Percentiles rank a stretch among this genome's conserved stretches.
These are phyloP conservation scores for Semibalanus balanoides DNA, from an alignment of 1,140 invertebrate species.

Conservation along the genomic window DNA sequence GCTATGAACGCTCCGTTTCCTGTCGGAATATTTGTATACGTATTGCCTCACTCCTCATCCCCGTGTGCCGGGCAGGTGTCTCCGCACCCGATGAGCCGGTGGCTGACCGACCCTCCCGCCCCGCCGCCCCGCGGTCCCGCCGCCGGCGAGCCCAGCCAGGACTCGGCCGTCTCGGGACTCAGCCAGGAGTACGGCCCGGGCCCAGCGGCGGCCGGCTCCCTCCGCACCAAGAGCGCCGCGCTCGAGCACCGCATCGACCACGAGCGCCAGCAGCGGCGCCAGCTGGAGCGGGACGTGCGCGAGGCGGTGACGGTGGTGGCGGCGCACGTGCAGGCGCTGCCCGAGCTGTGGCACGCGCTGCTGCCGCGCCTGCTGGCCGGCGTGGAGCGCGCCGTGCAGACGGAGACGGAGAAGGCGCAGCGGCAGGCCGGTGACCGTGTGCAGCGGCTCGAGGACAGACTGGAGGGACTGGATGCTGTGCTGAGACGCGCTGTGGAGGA, in stretches of 20 bases:
- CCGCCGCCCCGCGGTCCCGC: too few species aligned
- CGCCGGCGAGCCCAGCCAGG: background rate
- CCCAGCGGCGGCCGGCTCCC: background rate
- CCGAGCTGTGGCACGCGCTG: constrained; percentile 1
- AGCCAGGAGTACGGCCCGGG: background rate
- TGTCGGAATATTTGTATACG: too few species aligned
- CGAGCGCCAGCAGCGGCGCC: background rate
- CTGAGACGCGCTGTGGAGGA: background rate
- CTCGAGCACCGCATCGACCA: background rate
- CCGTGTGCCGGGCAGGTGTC: background rate
- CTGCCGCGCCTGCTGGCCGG: background rate
- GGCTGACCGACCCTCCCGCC: background rate
- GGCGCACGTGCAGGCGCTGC: background rate
- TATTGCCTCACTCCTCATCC: background rate
- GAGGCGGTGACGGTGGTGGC: constrained; percentile 1
- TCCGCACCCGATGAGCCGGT: background rate
- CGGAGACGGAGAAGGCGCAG: background rate
- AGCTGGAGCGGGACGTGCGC: constrained; percentile 6
- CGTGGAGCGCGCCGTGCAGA: background rate
- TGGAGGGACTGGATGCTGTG: background rate
- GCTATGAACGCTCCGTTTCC: too few species aligned
- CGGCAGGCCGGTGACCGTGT: background rate
- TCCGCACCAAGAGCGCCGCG: background rate
- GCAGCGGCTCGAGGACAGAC: background rate
- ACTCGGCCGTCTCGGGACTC: background rate